Percentiles rank a stretch among this genome's conserved stretches.
These are phyloP conservation scores for Masticophis lateralis DNA, from an alignment of 2,797 vertebrate species.

Conservation along the genomic window DNA sequence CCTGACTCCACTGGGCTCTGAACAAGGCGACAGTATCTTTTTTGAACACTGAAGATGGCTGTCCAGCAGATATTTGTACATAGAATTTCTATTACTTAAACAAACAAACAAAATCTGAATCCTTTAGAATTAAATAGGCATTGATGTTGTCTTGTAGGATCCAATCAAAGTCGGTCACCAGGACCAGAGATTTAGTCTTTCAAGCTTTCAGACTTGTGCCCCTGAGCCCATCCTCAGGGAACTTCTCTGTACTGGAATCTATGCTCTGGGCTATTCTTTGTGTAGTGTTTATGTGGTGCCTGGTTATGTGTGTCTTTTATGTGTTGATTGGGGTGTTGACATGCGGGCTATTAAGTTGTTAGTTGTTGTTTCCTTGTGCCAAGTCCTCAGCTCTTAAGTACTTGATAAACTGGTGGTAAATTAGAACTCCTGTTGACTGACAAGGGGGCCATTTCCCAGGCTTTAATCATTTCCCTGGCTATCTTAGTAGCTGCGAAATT, in stretches of 20 bases:
- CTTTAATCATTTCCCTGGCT: not conserved
- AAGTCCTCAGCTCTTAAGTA: not conserved
- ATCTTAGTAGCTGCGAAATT: not conserved
- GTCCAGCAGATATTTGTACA: not conserved
- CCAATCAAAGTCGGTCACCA: not conserved
- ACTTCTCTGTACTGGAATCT: not conserved
- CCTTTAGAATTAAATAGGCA: not conserved
- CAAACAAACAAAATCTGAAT: not conserved
- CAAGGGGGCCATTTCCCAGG: not conserved
- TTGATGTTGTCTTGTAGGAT: not conserved
- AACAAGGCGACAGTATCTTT: conserved; percentile 95
- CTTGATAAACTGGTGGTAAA: not conserved
- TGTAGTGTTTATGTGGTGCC: not conserved
- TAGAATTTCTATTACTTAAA: conserved; percentile 2
- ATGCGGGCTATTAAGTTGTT: not conserved
- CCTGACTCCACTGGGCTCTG: conserved; percentile 75
- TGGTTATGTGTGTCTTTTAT: not conserved
- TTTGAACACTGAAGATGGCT: not conserved
- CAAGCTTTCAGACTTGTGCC: not conserved
- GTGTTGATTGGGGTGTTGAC: not conserved
- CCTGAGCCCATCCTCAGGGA: not conserved
- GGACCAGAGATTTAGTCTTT: not conserved
- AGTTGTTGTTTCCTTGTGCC: not conserved
- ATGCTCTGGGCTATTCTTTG: not conserved
- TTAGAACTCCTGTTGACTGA: not conserved